These are phyloP conservation scores for Phyto melanocephala DNA, from an alignment of 2,888 invertebrate species.

Conservation along the genomic window DNA sequence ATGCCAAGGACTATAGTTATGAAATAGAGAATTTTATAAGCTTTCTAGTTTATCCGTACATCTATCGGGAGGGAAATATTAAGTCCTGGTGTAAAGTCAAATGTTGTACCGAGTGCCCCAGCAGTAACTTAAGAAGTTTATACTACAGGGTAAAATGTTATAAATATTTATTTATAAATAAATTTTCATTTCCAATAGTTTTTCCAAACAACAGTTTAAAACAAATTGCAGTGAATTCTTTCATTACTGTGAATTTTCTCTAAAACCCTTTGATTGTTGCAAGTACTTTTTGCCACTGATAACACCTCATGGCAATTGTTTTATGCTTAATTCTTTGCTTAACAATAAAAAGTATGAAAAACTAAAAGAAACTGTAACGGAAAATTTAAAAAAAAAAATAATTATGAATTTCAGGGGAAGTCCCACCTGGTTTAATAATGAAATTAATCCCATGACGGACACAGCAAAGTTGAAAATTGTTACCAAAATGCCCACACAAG, in stretches of 20 bases:
- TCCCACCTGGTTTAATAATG: slow-evolving; percentile 72
- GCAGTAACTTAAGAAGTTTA: slow-evolving; percentile 68
- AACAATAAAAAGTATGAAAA: slow-evolving; percentile 78
- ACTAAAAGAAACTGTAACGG: slow-evolving; percentile 1
- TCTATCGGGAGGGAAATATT: slow-evolving; percentile 72
- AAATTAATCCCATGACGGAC: slow-evolving; percentile 69
- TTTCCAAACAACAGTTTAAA: slow-evolving; percentile 69
- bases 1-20: slow-evolving; percentile 69
- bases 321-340: slow-evolving; percentile 82
- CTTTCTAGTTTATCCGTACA: slow-evolving; percentile 74
- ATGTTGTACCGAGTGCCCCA: slow-evolving; percentile 74
- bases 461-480: slow-evolving; percentile 69
- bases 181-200: background rate
- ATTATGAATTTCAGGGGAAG: slow-evolving; percentile 65
- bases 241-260: slow-evolving; percentile 81
- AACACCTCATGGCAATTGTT: slow-evolving; percentile 83
- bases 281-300: slow-evolving; percentile 81
- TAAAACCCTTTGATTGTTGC: slow-evolving; percentile 82
- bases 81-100: slow-evolving; percentile 69
- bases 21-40: slow-evolving; percentile 75
- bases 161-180: background rate
- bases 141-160: slow-evolving; percentile 67
- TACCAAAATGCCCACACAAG: slow-evolving; percentile 65
- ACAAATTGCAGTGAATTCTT: slow-evolving; percentile 80
- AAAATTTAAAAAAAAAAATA: background rate